phyloP scores from a whole-genome alignment of 2,888 invertebrate species.

The Vannuccia rotundouncinata region DNA sequence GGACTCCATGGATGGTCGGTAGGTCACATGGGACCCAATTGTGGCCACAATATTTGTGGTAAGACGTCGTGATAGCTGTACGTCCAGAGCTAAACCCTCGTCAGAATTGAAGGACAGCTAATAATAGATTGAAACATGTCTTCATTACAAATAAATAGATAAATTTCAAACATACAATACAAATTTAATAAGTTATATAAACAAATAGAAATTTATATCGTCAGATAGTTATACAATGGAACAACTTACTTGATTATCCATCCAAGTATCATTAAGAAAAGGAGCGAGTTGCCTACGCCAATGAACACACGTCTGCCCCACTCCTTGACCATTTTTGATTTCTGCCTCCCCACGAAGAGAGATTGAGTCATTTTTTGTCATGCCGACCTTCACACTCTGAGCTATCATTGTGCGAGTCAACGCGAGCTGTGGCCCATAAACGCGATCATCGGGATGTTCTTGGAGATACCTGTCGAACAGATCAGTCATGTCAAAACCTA shows the following conservation, averaged over 20 bases:
- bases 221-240: neutral
- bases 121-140: neutral
- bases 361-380: neutral
- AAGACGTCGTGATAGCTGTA: neutral
- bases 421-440: neutral
- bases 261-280: slow-evolving; percentile 16
- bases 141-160: neutral
- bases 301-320: neutral
- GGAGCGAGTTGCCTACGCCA: slow-evolving; percentile 28
- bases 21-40: neutral
- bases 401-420: neutral
- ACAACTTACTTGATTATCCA: slow-evolving; percentile 22
- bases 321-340: slow-evolving; percentile 17
- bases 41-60: neutral
- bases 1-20: neutral
- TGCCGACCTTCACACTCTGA: neutral
- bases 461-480: neutral
- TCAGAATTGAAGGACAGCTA: neutral
- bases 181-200: neutral
- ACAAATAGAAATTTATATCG: neutral
- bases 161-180: neutral
- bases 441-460: neutral
- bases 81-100: neutral
- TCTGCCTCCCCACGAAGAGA: neutral
- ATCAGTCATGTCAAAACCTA: neutral